These are phyloP conservation scores for Tiliqua scincoides DNA, from an alignment of 2,113 vertebrate genomes.

Conservation along the genomic window DNA sequence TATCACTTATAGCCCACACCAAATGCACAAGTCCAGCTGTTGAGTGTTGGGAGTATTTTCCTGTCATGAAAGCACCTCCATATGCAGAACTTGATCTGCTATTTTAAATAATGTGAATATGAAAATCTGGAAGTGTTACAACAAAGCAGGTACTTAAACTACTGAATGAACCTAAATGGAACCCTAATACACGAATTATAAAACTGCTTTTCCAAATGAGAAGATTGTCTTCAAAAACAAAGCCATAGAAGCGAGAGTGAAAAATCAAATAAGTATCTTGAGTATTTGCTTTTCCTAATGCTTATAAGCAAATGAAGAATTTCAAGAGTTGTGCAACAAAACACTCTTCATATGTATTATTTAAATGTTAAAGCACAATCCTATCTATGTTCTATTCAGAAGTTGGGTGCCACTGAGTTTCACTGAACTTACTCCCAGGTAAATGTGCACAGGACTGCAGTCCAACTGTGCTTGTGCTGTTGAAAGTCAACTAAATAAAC, in stretches of 20 bases:
- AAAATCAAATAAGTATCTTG: conserved; percentile 11
- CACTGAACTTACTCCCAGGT: too few species aligned
- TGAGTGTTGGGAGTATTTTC: neutral
- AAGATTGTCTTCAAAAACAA: neutral
- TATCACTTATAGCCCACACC: neutral
- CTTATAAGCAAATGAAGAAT: neutral
- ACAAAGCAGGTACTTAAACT: neutral
- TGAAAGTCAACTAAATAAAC: neutral
- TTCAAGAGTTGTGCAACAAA: neutral
- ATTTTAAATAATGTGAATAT: neutral
- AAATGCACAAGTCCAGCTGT: neutral
- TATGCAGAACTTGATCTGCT: neutral
- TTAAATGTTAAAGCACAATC: neutral
- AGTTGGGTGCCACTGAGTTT: too few species aligned
- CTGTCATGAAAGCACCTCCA: neutral
- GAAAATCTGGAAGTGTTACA: neutral
- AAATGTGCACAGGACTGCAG: too few species aligned
- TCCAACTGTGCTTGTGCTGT: neutral
- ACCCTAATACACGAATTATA: neutral
- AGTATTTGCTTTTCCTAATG: neutral
- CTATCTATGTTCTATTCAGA: too few species aligned
- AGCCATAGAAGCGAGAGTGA: neutral
- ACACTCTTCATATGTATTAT: neutral
- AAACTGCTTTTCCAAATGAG: neutral
- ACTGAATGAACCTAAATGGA: neutral